These are phyloP conservation scores for Phasianus colchicus DNA, from an alignment of 2,113 vertebrate species.

Conservation along the genomic window DNA sequence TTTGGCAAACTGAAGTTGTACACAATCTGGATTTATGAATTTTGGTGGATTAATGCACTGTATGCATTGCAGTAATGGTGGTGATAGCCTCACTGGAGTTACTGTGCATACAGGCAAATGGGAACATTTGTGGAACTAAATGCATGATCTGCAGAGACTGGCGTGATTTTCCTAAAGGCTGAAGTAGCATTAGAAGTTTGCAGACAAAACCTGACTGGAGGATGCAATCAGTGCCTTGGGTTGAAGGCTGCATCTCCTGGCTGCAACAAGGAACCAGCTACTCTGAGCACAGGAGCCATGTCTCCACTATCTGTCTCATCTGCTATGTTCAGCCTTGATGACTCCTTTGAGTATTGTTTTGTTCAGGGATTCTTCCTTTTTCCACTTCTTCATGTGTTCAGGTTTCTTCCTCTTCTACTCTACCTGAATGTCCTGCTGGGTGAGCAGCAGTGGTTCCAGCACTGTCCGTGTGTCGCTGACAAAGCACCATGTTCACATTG, in stretches of 20 bases:
- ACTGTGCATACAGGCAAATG: too few relatives aligned
- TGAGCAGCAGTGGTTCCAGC: background rate
- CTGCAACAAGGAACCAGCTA: background rate
- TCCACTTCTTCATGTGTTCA: background rate
- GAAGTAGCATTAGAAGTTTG: background rate
- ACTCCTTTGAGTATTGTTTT: background rate
- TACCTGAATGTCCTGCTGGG: background rate
- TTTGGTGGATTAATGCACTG: background rate
- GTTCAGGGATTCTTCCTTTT: background rate
- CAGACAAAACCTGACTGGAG: background rate
- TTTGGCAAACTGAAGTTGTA: background rate
- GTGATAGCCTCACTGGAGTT: background rate
- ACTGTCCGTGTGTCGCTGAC: accelerated
- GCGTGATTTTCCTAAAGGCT: background rate
- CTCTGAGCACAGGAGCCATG: background rate
- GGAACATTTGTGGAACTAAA: background rate
- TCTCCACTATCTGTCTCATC: accelerated
- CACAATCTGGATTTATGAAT: background rate
- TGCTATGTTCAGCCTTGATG: background rate
- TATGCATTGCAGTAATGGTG: background rate
- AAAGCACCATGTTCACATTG: background rate
- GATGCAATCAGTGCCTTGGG: background rate
- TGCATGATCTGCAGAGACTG: background rate
- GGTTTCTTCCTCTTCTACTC: background rate
- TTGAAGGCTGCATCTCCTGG: background rate